A percentile compares a stretch with the other conserved stretches of the same genome.
phyloP scores from a whole-genome alignment of 2,888 invertebrate genomes.

The Agrochola circellaris region DNA sequence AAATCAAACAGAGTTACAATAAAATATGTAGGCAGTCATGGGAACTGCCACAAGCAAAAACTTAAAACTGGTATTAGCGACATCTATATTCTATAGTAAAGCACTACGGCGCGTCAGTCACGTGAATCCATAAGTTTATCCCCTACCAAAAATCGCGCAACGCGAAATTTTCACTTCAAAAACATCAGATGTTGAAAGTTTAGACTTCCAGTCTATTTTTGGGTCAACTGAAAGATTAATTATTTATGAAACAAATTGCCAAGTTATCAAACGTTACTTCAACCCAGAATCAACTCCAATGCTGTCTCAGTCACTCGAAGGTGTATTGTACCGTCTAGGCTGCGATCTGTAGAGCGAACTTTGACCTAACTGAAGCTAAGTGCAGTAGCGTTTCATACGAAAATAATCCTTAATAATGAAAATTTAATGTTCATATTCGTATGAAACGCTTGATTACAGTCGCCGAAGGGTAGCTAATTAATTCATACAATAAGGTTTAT shows the following conservation, averaged over 20 bases:
- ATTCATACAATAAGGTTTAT: neutral
- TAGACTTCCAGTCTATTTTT: neutral
- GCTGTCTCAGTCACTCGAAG: neutral
- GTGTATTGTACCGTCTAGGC: neutral
- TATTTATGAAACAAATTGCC: neutral
- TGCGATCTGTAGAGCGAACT: neutral
- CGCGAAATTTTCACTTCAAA: too few relatives aligned
- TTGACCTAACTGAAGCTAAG: neutral
- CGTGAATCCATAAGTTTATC: neutral
- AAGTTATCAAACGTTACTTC: neutral
- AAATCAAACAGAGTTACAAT: too few relatives aligned
- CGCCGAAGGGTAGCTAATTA: too few relatives aligned
- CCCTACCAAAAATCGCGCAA: too few relatives aligned
- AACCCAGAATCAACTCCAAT: neutral
- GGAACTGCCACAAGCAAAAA: too few relatives aligned
- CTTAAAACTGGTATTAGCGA: too few relatives aligned
- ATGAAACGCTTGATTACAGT: too few relatives aligned
- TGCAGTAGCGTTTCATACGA: neutral
- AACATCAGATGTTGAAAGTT: too few relatives aligned
- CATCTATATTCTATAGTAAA: too few relatives aligned
- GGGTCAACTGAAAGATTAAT: too few relatives aligned
- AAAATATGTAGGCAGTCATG: too few relatives aligned
- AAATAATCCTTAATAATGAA: neutral
- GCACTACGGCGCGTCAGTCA: too few relatives aligned
- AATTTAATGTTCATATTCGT: neutral